A percentile compares a stretch with the other conserved stretches of the same genome.
phyloP scores from a whole-genome alignment of 2,888 invertebrate genomes.

The Parasteatoda lunata region DNA sequence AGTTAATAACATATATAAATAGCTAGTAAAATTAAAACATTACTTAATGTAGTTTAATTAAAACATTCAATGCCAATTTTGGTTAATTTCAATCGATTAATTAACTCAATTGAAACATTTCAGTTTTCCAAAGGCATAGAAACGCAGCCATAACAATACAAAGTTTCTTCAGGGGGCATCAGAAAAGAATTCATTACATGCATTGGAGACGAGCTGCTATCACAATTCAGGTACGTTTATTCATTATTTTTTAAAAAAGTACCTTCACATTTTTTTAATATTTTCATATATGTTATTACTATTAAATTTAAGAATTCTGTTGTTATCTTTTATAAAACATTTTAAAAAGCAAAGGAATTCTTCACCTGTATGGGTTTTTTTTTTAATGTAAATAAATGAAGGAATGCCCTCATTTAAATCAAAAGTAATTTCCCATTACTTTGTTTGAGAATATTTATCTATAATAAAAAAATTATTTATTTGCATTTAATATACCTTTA shows the following conservation, averaged over 20 bases:
- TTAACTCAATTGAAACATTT: conserved; percentile 16
- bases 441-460: no score
- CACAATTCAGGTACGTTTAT: conserved; percentile 81
- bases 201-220: conserved; percentile 87
- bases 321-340: background rate
- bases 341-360: background rate
- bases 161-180: conserved; percentile 90
- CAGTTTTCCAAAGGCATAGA: conserved; percentile 81
- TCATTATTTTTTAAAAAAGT: background rate
- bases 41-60: no score
- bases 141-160: conserved; percentile 85
- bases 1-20: no score
- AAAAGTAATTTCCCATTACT: no score
- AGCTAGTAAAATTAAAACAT: no score
- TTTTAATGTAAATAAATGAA: background rate
- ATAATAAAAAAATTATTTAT: no score
- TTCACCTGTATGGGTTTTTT: background rate
- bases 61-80: no score
- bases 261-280: background rate
- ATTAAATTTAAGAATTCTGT: background rate
- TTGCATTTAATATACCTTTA: no score
- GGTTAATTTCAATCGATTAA: no score
- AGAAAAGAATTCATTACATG: conserved; percentile 85
- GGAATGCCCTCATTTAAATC: no score
- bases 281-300: background rate